These are phyloP conservation scores for Catocala nupta DNA, from an alignment of 2,888 invertebrate genomes.

Conservation along the genomic window DNA sequence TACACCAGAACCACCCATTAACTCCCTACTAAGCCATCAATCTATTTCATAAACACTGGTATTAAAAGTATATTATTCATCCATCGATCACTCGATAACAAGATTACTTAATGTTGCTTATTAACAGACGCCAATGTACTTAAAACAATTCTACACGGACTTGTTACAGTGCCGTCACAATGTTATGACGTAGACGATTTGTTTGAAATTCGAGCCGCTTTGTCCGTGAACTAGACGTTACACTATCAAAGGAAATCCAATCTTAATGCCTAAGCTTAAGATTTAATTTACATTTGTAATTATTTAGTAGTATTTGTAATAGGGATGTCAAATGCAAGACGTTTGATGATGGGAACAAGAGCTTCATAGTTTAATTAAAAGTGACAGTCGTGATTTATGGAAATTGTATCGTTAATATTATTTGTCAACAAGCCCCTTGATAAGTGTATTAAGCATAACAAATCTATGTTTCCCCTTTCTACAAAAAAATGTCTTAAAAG, in stretches of 20 bases:
- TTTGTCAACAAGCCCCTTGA: constrained; percentile 31
- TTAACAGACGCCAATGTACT: constrained; percentile 28
- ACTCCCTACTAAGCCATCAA: constrained; percentile 18
- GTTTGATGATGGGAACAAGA: constrained; percentile 42
- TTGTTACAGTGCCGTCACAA: constrained; percentile 21
- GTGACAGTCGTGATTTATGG: constrained; percentile 43
- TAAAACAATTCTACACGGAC: constrained; percentile 26
- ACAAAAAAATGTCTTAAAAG: constrained; percentile 14
- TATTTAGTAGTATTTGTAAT: constrained; percentile 30
- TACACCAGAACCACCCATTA: constrained; percentile 26
- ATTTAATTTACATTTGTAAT: constrained; percentile 12
- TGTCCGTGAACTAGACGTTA: constrained; percentile 22
- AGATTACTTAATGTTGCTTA: constrained; percentile 15
- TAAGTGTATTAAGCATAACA: constrained; percentile 14
- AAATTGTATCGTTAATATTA: constrained; percentile 27
- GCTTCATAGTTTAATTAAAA: constrained; percentile 47
- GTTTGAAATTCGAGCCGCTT: constrained; percentile 46
- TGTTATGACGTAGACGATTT: constrained; percentile 35
- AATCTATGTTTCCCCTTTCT: constrained; percentile 5
- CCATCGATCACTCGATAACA: constrained; percentile 37
- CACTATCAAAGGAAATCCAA: constrained; percentile 8
- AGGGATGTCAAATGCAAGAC: constrained; percentile 40
- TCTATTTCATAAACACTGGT: constrained; percentile 13
- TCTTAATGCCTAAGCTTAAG: neutral
- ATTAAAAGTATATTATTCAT: constrained; percentile 20